These are phyloP conservation scores for Brachymystax lenok DNA, from an alignment of 2,797 vertebrate species.

Conservation along the genomic window DNA sequence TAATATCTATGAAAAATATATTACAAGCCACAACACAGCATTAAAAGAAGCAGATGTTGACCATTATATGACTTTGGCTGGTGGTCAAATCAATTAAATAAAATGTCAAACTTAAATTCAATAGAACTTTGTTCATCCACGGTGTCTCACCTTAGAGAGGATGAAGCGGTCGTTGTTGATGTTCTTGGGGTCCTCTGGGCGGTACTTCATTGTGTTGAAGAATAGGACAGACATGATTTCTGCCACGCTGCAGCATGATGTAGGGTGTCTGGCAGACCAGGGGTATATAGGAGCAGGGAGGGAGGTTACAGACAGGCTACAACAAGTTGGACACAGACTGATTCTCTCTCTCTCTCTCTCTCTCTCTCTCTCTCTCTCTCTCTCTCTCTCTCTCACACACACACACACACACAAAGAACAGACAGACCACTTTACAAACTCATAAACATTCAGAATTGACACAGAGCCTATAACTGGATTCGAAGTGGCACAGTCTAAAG, in stretches of 20 bases:
- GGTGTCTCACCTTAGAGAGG: constrained; percentile 89
- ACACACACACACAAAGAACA: too few relatives aligned
- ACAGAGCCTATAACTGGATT: too few relatives aligned
- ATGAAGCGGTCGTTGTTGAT: constrained; percentile 92
- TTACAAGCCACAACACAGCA: not conserved
- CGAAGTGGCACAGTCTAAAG: too few relatives aligned
- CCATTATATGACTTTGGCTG: not conserved
- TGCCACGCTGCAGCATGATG: constrained; percentile 94
- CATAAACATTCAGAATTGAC: too few relatives aligned
- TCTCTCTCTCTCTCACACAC: too few relatives aligned
- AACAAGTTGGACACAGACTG: too few relatives aligned
- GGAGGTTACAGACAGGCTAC: constrained; percentile 18
- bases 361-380: too few relatives aligned
- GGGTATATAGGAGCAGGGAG: constrained; percentile 25
- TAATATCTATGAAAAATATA: not conserved
- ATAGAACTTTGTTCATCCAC: not conserved
- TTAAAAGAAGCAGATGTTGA: not conserved
- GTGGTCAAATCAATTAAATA: too few relatives aligned
- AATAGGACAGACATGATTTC: constrained; percentile 96
- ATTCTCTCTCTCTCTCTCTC: too few relatives aligned
- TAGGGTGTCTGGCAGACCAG: constrained; percentile 83
- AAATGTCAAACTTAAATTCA: too few relatives aligned
- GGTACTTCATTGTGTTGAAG: constrained; percentile 94
- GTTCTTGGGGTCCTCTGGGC: constrained; percentile 88
- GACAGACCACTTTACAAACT: too few relatives aligned